Conservation (phyloP, 2,113 vertebrate species). For the Meles meles region DNA sequence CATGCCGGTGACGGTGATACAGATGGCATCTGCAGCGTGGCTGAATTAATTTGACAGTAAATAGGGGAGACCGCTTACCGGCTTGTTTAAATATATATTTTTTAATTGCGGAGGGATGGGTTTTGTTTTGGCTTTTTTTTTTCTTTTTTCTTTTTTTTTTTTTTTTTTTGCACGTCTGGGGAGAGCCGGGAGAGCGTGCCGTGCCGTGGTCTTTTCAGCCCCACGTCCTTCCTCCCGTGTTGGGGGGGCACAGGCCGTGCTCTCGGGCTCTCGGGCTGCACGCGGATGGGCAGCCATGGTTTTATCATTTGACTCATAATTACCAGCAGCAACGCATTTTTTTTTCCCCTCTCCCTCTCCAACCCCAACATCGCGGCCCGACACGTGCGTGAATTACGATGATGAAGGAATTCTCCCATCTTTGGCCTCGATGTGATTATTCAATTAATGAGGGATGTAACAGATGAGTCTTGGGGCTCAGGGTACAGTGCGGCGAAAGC, state of each 20-base stretch:
- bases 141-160: too few species aligned
- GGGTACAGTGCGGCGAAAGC: conserved; percentile 76
- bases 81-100: conserved; percentile 61
- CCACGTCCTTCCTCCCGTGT: conserved; percentile 54
- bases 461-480: conserved; percentile 82
- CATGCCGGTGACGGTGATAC: conserved; percentile 77
- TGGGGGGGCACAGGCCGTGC: accelerated
- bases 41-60: conserved; percentile 94
- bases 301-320: conserved; percentile 89
- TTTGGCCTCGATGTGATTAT: conserved; percentile 90
- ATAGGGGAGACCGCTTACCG: conserved; percentile 85
- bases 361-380: background rate
- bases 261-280: accelerated
- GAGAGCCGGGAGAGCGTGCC: conserved; percentile 80
- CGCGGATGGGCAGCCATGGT: conserved; percentile 51
- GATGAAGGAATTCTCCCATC: conserved; percentile 85
- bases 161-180: conserved; percentile 81
- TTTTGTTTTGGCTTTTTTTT: background rate
- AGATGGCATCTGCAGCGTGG: conserved; percentile 80
- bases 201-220: conserved; percentile 82
- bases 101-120: conserved; percentile 88
- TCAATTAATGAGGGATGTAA: conserved; percentile 89
- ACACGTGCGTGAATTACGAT: conserved; percentile 87
- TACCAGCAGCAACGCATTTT: conserved; percentile 81
- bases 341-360: conserved; percentile 51